A percentile compares a stretch with the other conserved stretches of the same genome.
These are phyloP conservation scores for Trachymyrmex cornetzi DNA, from an alignment of 1,140 invertebrate species.

Conservation along the genomic window DNA sequence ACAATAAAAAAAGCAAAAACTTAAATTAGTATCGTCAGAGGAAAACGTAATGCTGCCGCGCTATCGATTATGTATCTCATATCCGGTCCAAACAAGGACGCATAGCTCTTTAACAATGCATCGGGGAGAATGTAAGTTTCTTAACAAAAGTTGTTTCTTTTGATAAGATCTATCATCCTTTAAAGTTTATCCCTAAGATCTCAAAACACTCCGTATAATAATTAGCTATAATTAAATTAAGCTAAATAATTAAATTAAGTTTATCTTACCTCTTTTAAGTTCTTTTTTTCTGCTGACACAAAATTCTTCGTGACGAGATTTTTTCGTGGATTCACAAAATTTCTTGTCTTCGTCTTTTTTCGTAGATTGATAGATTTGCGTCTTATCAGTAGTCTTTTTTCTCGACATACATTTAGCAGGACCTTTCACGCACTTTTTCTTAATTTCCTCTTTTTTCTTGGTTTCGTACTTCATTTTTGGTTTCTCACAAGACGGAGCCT, in stretches of 20 bases:
- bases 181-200: no score
- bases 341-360: neutral
- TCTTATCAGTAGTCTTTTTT: neutral
- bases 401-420: slow-evolving; percentile 2
- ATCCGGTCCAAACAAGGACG: no score
- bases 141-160: no score
- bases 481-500: neutral
- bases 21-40: no score
- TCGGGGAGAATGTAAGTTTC: no score
- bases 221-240: no score
- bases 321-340: neutral
- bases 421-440: slow-evolving; percentile 7
- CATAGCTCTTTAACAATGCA: no score
- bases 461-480: neutral
- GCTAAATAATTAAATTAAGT: neutral
- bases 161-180: no score
- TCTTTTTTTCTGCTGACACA: slow-evolving; percentile 21
- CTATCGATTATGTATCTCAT: no score
- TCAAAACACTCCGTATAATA: no score
- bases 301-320: neutral
- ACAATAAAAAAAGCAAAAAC: no score
- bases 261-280: slow-evolving; percentile 29
- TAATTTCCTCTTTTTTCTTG: neutral
- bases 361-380: neutral
- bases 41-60: no score